phyloP scores from a whole-genome alignment of 2,888 invertebrate genomes.

The Melitaea athalia region DNA sequence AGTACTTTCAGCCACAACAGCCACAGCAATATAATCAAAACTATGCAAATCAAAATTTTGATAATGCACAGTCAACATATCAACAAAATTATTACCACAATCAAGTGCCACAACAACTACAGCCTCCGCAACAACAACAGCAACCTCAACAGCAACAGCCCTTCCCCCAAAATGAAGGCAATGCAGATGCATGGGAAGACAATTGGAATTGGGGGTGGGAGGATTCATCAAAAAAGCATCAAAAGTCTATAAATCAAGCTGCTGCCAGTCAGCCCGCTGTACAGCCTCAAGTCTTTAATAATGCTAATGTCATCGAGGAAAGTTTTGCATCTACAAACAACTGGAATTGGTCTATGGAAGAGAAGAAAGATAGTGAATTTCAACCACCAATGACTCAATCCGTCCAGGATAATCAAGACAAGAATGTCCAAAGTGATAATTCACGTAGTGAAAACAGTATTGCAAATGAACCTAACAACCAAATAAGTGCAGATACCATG shows the following conservation, averaged over 20 bases:
- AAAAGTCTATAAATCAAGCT: constrained; percentile 49
- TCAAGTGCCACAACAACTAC: constrained; percentile 49
- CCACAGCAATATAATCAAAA: constrained; percentile 62
- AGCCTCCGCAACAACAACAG: constrained; percentile 51
- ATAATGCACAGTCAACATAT: constrained; percentile 54
- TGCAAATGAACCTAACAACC: constrained; percentile 43
- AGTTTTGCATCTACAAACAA: constrained; percentile 81
- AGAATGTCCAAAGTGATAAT: constrained; percentile 44
- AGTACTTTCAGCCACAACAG: constrained; percentile 55
- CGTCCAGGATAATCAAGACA: constrained; percentile 46
- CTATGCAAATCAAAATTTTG: constrained; percentile 58
- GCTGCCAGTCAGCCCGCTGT: constrained; percentile 39
- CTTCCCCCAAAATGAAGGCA: constrained; percentile 52
- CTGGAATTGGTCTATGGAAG: constrained; percentile 85
- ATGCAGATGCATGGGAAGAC: constrained; percentile 69
- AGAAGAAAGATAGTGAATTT: constrained; percentile 59
- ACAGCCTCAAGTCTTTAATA: constrained; percentile 53
- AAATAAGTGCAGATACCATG: constrained; percentile 46
- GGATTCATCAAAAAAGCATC: constrained; percentile 72
- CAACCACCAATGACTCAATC: constrained; percentile 26
- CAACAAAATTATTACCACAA: constrained; percentile 64
- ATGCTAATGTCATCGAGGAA: constrained; percentile 80
- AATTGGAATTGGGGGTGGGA: constrained; percentile 85
- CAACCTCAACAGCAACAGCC: constrained; percentile 39
- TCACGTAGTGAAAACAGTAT: constrained; percentile 47